A percentile compares a stretch with the other conserved stretches of the same genome.
These are phyloP conservation scores for Scaptomyza montana DNA, from an alignment of 1,140 invertebrate genomes.

Conservation along the genomic window DNA sequence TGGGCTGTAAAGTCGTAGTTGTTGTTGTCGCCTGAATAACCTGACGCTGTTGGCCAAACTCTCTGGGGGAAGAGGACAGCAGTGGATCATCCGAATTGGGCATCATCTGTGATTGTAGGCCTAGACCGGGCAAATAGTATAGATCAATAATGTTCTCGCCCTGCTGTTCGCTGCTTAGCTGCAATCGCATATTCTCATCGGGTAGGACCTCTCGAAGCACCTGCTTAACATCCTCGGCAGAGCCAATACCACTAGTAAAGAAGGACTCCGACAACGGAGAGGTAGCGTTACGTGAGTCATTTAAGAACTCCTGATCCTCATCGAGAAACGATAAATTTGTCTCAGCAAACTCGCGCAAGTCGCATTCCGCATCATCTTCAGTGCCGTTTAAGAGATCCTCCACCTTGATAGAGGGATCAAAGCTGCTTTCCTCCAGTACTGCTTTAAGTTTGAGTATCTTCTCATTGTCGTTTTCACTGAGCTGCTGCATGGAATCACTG, in stretches of 20 bases:
- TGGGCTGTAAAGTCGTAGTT: not conserved
- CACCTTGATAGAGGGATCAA: conserved; percentile 75
- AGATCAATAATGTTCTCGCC: conserved; percentile 81
- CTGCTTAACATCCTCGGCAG: conserved; percentile 92
- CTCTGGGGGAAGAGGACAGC: conserved; percentile 91
- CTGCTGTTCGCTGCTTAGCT: conserved; percentile 67
- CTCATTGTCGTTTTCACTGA: conserved; percentile 83
- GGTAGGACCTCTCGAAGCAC: conserved; percentile 91
- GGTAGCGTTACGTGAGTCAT: conserved; percentile 87
- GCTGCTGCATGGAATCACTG: conserved; percentile 46
- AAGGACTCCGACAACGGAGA: conserved; percentile 91
- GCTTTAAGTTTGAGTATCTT: conserved; percentile 85
- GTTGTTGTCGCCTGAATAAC: conserved; percentile 1
- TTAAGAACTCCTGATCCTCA: conserved; percentile 84
- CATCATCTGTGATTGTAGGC: conserved; percentile 90
- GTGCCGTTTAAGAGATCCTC: conserved; percentile 75
- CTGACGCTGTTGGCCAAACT: conserved; percentile 86
- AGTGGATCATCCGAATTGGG: conserved; percentile 93
- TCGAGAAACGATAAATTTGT: conserved; percentile 82
- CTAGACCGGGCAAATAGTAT: conserved; percentile 78
- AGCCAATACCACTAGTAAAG: conserved; percentile 93
- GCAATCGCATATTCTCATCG: conserved; percentile 86
- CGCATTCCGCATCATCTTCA: conserved; percentile 71
- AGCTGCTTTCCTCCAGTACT: conserved; percentile 77
- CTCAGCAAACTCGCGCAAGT: conserved; percentile 79